Percentiles rank a stretch among this genome's conserved stretches.
These are phyloP conservation scores for Anticlea derivata DNA, from an alignment of 2,888 invertebrate species.

Conservation along the genomic window DNA sequence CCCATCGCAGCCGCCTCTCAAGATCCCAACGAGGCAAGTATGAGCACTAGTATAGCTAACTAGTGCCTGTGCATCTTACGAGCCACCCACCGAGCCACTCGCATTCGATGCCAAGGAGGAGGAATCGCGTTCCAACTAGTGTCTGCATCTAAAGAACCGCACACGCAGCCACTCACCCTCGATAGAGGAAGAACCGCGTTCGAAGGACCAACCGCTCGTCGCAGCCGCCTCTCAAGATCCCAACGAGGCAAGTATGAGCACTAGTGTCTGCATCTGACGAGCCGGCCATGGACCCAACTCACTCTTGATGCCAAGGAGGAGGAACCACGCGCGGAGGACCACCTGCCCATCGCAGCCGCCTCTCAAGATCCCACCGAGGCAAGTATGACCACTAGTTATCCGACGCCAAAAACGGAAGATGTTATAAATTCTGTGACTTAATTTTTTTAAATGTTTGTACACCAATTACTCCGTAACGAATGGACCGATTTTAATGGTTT, in stretches of 20 bases:
- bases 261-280: constrained; percentile 65
- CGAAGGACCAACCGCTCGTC: constrained; percentile 43
- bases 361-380: constrained; percentile 57
- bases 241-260: constrained; percentile 67
- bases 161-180: constrained; percentile 25
- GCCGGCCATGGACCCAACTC: constrained; percentile 28
- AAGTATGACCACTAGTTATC: no score
- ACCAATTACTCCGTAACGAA: no score
- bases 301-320: constrained; percentile 33
- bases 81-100: no score
- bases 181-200: constrained; percentile 38
- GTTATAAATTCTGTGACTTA: no score
- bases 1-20: neutral
- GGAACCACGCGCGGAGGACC: constrained; percentile 25
- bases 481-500: no score
- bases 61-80: no score
- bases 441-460: no score
- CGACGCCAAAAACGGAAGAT: no score
- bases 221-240: constrained; percentile 57
- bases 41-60: no score
- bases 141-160: no score
- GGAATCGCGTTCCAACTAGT: no score
- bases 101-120: no score
- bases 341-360: constrained; percentile 52
- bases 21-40: neutral